Evolutionary conservation across 2,113 vertebrate genomes (phyloP), one percentile per base, ranked within the genome.

Genomic region (Leptosomus discolor): DNA sequence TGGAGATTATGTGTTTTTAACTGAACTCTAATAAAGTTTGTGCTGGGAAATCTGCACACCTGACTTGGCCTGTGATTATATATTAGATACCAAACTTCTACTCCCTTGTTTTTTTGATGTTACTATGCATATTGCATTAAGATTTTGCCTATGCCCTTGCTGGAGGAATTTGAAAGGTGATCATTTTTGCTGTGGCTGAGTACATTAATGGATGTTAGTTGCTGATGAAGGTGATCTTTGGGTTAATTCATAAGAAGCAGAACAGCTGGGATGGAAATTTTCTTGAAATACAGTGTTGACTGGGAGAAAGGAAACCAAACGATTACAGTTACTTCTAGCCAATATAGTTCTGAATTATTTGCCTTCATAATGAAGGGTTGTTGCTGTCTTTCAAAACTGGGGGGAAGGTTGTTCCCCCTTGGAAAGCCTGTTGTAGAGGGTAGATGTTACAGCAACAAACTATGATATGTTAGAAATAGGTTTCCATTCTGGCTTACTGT

Each of bases 1-100:
- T 98, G 98, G 97, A 98, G 97, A 97, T 97, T 97, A 58, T 98
- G 96, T 98, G 97, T 98, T 98, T 98, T 97, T 98, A 98, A 98
- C 98, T 94, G 69, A 98, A 97, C 97, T 98, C 93, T 98, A 98
- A 98, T 98, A 98, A 98, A 98, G 97, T 98, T 97, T 97, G 94
- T 97, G 90, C 96, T 92, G 78, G 87, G 90, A 75, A 89, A 93
- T 71, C 70, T 97, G 91, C 97, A 98, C 95, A 98, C 98, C 98
- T 98, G 96, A 96, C 98, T 97, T 94, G 74, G 94, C 96, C 85
- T 94, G 76, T 92, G 97, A 97, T 98, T 95, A 58, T 95, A 90
- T 94, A 96, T 95, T 70, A 96, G 97, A 97, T 97, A 94, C 56
- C 88, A 97, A 97, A 98, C 95, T 98, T 97, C 48, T 97, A 19